Evolutionary conservation across 2,888 invertebrate genomes (phyloP), one percentile per base, ranked within the genome.

Genomic region (Eristalinus sepulchralis): DNA sequence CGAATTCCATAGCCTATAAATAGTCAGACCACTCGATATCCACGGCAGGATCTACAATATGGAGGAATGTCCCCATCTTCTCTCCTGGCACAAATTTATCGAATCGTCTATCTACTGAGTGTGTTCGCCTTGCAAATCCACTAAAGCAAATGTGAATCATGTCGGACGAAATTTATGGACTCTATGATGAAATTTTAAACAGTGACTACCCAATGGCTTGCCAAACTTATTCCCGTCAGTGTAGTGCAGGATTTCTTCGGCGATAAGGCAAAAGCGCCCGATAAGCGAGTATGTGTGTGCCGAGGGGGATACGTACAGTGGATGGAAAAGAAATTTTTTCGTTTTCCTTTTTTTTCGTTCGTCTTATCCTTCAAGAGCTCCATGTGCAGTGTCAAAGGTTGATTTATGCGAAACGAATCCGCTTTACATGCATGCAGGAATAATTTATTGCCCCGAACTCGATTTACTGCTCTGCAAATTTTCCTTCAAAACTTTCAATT

Each of bases 381-480:
- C 57, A 68, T 73, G 62, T 79, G 75, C 78, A 79, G 70, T 86
- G 78, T 83, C 86, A 83, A 86, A 83, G 78, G 83, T 83, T 86
- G 86, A 86, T 86, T 86, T 86, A 86, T 86, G 83, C 83, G 83
- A 83, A 86, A 75, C 86, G 78, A 83, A 86, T 79, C 83, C 83
- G 73, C 86, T 86, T 81, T 83, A 83, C 86, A 86, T 83, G 75
- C 83, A 78, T 47, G 47, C 78, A 70, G n/a, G 78, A 86, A 86
- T 86, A 86, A 86, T 86, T 86, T 86, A 86, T 86, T 73, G 31
- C 73, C 55, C 55, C 57, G 31, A 78, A 67, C 59, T 86, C 78
- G 78, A 86, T 78, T 79, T 86, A 62, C 73, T 78, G 64, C 78
- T 83, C 78, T 83, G 68, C 73, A 85, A 82, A 77, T 86, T 78